phyloP scores from a whole-genome alignment of 2,888 invertebrate genomes.

The Scrobipalpa atriplicella region DNA sequence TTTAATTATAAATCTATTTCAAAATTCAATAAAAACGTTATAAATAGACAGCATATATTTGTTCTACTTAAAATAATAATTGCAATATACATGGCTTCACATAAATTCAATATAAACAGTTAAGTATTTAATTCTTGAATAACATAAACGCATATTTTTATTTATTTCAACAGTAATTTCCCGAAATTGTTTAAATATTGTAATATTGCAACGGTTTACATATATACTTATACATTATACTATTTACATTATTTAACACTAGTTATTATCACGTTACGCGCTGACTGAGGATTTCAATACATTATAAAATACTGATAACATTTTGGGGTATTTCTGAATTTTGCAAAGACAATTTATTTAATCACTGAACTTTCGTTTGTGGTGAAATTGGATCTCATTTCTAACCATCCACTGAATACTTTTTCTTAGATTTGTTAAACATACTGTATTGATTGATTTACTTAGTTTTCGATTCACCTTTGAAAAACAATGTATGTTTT shows the following conservation, averaged over 20 bases:
- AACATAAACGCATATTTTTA: slow-evolving; percentile 34
- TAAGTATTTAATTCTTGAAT: slow-evolving; percentile 38
- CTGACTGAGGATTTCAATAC: slow-evolving; percentile 44
- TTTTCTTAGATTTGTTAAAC: neutral
- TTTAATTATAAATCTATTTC: slow-evolving; percentile 36
- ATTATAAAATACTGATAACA: neutral
- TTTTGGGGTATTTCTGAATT: too few relatives aligned
- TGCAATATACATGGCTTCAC: slow-evolving; percentile 67
- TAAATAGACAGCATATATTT: slow-evolving; percentile 45
- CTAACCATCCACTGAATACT: neutral
- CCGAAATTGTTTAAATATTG: slow-evolving; percentile 51
- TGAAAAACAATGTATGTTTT: too few relatives aligned
- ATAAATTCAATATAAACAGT: slow-evolving; percentile 58
- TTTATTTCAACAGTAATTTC: slow-evolving; percentile 46
- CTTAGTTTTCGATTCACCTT: too few relatives aligned
- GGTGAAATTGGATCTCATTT: too few relatives aligned
- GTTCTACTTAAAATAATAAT: slow-evolving; percentile 53
- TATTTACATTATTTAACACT: slow-evolving; percentile 74
- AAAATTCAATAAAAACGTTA: slow-evolving; percentile 53
- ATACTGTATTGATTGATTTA: too few relatives aligned
- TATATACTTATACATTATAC: slow-evolving; percentile 59
- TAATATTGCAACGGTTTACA: slow-evolving; percentile 54
- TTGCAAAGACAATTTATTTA: too few relatives aligned
- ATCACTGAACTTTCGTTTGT: too few relatives aligned
- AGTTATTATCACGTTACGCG: slow-evolving; percentile 82